Conservation (phyloP, 2,113 vertebrate species). For the Oenanthe melanoleuca region DNA sequence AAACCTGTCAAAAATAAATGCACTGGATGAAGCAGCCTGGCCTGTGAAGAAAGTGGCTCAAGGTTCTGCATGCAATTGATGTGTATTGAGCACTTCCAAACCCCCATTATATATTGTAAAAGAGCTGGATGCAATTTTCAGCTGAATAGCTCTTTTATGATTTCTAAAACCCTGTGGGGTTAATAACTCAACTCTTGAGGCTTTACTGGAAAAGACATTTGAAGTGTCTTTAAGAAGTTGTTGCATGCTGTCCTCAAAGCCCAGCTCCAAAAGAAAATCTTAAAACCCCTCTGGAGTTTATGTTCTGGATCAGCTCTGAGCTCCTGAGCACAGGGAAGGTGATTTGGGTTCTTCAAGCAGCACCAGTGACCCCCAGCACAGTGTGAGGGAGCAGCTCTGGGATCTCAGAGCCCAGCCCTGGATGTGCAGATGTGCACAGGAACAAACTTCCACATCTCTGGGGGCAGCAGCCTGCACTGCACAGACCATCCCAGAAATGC, state of each 20-base stretch:
- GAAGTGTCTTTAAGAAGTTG: neutral
- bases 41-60: neutral
- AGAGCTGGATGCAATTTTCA: neutral
- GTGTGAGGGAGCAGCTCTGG: fast-evolving
- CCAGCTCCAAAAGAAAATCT: neutral
- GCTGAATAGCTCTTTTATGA: neutral
- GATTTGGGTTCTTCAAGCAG: neutral
- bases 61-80: neutral
- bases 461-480: neutral
- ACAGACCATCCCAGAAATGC: neutral
- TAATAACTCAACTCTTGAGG: neutral
- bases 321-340: neutral
- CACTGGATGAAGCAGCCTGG: neutral
- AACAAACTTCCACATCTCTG: neutral
- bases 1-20: neutral
- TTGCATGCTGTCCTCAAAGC: neutral
- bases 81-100: neutral
- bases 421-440: neutral
- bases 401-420: neutral
- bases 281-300: neutral
- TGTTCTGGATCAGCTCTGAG: neutral
- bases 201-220: neutral
- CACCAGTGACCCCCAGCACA: neutral
- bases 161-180: neutral
- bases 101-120: neutral